Conservation (phyloP, 1,140 invertebrate genomes). For the Rhagoletis pomonella region DNA sequence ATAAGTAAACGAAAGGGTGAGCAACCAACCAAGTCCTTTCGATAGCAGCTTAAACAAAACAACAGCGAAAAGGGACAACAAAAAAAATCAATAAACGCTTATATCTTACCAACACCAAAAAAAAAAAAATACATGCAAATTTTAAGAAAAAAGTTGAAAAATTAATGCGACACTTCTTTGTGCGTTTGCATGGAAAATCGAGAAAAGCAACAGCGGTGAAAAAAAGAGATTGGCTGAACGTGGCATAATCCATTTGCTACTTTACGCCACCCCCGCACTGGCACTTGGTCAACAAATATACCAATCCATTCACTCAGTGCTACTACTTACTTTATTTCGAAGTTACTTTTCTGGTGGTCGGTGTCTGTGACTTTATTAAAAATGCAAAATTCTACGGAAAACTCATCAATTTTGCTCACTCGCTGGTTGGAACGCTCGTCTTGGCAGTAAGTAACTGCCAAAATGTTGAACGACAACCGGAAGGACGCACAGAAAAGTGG, state of each 20-base stretch:
- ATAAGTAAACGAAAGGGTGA: neutral
- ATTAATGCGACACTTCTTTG: neutral
- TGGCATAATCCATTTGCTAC: constrained; percentile 36
- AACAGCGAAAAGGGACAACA: neutral
- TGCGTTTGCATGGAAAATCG: constrained; percentile 24
- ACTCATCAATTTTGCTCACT: constrained; percentile 50
- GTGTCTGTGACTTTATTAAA: constrained; percentile 48
- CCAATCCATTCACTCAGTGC: neutral
- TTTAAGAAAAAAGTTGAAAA: neutral
- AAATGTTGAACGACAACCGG: neutral
- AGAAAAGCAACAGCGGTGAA: neutral
- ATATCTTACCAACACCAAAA: neutral
- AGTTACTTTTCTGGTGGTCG: neutral
- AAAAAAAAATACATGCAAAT: neutral
- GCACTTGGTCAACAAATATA: neutral
- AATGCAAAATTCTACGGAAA: constrained; percentile 50
- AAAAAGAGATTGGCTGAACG: constrained; percentile 15
- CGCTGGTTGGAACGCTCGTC: neutral
- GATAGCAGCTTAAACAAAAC: neutral
- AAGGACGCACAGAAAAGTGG: constrained; percentile 21
- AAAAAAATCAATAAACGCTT: constrained; percentile 34
- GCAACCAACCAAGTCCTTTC: neutral
- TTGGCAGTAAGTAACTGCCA: constrained; percentile 24
- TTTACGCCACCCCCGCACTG: neutral
- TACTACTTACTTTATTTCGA: neutral